phyloP scores from a whole-genome alignment of 2,888 invertebrate species.

The Bellardia pandia region DNA sequence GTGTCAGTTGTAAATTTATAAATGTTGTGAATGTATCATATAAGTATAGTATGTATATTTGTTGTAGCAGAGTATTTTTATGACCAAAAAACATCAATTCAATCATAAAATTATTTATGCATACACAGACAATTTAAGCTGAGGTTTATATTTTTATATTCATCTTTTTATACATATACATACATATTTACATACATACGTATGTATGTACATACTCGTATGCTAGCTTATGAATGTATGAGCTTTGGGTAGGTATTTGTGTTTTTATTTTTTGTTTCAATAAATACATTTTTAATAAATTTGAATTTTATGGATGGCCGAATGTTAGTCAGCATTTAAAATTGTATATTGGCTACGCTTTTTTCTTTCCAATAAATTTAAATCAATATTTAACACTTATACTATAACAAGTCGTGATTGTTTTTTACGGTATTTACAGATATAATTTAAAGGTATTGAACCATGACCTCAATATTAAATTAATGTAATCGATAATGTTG shows the following conservation, averaged over 20 bases:
- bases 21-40: no score
- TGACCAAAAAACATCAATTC: slow-evolving; percentile 68
- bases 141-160: slow-evolving; percentile 57
- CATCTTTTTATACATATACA: slow-evolving; percentile 22
- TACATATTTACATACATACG: not conserved
- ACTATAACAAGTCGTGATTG: slow-evolving; percentile 11
- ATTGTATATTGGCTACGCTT: not conserved
- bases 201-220: no score
- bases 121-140: slow-evolving; percentile 67
- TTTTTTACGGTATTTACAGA: slow-evolving; percentile 14
- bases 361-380: slow-evolving; percentile 8
- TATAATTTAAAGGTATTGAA: slow-evolving; percentile 39
- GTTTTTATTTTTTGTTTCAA: slow-evolving; percentile 42
- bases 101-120: slow-evolving; percentile 72
- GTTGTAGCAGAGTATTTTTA: slow-evolving; percentile 58
- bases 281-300: slow-evolving; percentile 60
- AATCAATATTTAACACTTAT: slow-evolving; percentile 56
- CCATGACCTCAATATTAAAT: slow-evolving; percentile 43
- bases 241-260: not conserved
- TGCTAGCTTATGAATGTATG: not conserved
- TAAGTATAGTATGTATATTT: not conserved
- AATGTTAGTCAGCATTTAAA: slow-evolving; percentile 33
- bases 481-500: not conserved
- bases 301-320: slow-evolving; percentile 30
- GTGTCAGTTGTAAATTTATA: not conserved